Base-by-base conservation (phyloP, 2,888 invertebrate genomes). In the Cyclophora albipunctata region DNA sequence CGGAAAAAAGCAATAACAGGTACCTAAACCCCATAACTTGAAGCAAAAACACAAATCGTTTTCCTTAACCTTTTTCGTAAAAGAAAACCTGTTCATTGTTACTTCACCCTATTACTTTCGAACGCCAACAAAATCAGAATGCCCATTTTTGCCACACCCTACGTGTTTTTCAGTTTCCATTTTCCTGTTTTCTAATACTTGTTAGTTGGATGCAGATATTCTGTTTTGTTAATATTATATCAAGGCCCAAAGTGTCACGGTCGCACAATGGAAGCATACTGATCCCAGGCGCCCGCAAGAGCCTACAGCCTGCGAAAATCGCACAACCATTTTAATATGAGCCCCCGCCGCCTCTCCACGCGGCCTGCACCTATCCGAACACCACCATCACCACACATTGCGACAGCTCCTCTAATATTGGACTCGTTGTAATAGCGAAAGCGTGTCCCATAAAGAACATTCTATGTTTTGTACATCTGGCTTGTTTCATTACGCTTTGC, bases 401-500 rank as follows among this genome's bases (percentile, higher is more conserved):
- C 66, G 68, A 75, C 63, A 69, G 81, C 58, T 77, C 82, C 67
- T 58, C 51, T 61, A 56, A 74, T 67, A 73, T 66, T 81, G 81
- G 81, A 60, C 72, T 60, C 60, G 58, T 65, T 73, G 71, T 81
- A 81, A 81, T 78, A 81, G 79, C 78, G 64, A 79, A 81, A 81
- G 77, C 80, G 75, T 81, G 83, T 81, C 75, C 70, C 79, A 81
- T 82, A 83, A 82, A 82, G 81, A 81, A 82, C 78, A 78, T 79
- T 76, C 73, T 76, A 76, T 82, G 77, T 81, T 79, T 77, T 78
- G 77, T 79, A 80, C 81, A 81, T 82, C 81, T 80, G 81, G 80
- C 75, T 78, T 81, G 77, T 82, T 81, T 82, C 82, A 82, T 82
- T 79, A 78, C 71, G 67, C 66, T 63, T 57, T 55, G 63, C 59